Evolutionary conservation across 1,140 invertebrate genomes (phyloP).

Genomic region (Drosophila equinoxialis): DNA sequence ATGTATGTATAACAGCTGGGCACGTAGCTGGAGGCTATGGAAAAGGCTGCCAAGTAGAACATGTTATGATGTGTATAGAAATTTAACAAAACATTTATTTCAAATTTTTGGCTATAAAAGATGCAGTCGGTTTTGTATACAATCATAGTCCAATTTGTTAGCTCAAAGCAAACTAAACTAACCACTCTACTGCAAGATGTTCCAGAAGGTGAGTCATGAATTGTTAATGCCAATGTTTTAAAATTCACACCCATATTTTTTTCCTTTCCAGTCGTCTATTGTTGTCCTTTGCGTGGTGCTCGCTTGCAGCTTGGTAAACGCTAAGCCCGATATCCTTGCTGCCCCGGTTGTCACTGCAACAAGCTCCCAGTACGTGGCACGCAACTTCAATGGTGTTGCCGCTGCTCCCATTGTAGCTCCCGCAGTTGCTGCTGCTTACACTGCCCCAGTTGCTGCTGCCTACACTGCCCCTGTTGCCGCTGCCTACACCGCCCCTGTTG

Average conservation of each 20-base stretch:
- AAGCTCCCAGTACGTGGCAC: slow-evolving; percentile 83
- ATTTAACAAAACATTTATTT: slow-evolving; percentile 32
- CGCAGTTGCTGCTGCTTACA: slow-evolving; percentile 45
- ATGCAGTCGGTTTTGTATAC: slow-evolving; percentile 31
- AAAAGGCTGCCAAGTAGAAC: slow-evolving; percentile 50
- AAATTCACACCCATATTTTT: neutral
- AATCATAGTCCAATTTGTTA: slow-evolving; percentile 62
- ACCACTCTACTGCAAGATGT: slow-evolving; percentile 65
- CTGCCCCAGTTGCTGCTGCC: slow-evolving; percentile 45
- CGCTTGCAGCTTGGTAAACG: slow-evolving; percentile 62
- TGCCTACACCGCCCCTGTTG: slow-evolving; percentile 56
- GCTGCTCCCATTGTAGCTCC: slow-evolving; percentile 68
- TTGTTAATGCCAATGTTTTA: neutral
- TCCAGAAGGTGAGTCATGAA: slow-evolving; percentile 68
- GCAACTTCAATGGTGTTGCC: slow-evolving; percentile 82
- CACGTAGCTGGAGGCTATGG: slow-evolving; percentile 52
- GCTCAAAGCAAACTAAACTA: slow-evolving; percentile 50
- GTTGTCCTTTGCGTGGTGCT: slow-evolving; percentile 74
- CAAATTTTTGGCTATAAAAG: slow-evolving; percentile 56
- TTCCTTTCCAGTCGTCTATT: slow-evolving; percentile 54
- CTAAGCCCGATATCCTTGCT: slow-evolving; percentile 69
- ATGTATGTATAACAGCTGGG: slow-evolving; percentile 26
- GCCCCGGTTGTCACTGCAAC: slow-evolving; percentile 82
- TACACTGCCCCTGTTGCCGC: slow-evolving; percentile 63
- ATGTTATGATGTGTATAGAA: slow-evolving; percentile 45